Percentiles rank a stretch among this genome's conserved stretches.
Conservation (phyloP, 2,797 vertebrate genomes). For the Pelochelys cantorii region DNA sequence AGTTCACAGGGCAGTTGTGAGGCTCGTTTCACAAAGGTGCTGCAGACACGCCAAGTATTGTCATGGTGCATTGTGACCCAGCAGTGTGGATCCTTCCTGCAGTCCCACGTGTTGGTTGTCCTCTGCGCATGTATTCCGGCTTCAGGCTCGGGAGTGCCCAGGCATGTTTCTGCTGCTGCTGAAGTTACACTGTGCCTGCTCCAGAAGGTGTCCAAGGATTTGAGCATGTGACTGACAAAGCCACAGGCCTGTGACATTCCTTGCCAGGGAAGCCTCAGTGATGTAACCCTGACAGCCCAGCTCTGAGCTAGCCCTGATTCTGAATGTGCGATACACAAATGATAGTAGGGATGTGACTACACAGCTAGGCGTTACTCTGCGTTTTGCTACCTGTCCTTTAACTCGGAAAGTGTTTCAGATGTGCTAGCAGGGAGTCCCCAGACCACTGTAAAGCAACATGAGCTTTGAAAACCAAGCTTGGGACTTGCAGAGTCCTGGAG, state of each 20-base stretch:
- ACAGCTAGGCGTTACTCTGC: background rate
- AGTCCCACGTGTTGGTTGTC: background rate
- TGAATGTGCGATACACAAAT: background rate
- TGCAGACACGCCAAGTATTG: fast-evolving
- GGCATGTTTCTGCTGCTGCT: background rate
- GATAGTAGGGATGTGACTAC: background rate
- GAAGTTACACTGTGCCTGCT: background rate
- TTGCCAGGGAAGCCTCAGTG: background rate
- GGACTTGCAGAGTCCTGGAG: too few species aligned
- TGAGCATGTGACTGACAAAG: fast-evolving
- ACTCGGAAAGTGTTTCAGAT: conserved; percentile 5
- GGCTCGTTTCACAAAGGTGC: background rate
- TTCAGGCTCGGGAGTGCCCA: background rate
- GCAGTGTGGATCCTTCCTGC: background rate
- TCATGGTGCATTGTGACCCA: background rate
- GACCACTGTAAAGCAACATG: background rate
- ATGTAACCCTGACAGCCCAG: background rate
- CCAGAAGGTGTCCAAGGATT: background rate
- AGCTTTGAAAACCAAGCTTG: too few species aligned
- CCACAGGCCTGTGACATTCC: background rate
- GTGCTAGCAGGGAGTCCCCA: background rate
- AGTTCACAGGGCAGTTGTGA: background rate
- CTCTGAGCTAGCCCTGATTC: background rate
- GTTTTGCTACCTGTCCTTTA: background rate
- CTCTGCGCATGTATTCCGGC: background rate